A percentile compares a stretch with the other conserved stretches of the same genome.
Evolutionary conservation across 2,888 invertebrate species (phyloP).

Genomic region (Diaprepes abbreviatus): DNA sequence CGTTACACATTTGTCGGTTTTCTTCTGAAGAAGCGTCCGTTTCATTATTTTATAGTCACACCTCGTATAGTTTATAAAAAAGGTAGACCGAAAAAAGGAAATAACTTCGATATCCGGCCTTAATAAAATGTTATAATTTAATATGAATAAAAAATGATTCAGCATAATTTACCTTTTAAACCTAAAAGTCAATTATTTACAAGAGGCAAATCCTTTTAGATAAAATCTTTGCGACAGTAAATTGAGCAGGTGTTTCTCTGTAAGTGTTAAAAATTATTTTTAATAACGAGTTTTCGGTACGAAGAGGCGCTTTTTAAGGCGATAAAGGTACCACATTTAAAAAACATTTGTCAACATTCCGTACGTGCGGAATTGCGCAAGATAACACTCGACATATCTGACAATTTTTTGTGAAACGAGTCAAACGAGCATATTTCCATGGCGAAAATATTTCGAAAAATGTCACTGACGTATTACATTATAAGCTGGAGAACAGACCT

Average conservation of each 20-base stretch:
- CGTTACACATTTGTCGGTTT: too few relatives aligned
- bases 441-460: slow-evolving; percentile 62
- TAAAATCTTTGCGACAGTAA: slow-evolving; percentile 41
- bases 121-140: slow-evolving; percentile 26
- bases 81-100: background rate
- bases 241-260: slow-evolving; percentile 35
- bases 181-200: slow-evolving; percentile 30
- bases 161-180: slow-evolving; percentile 24
- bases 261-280: slow-evolving; percentile 36
- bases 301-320: slow-evolving; percentile 38
- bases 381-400: slow-evolving; percentile 60
- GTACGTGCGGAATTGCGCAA: slow-evolving; percentile 51
- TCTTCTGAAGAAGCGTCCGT: too few relatives aligned
- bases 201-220: slow-evolving; percentile 22
- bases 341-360: slow-evolving; percentile 61
- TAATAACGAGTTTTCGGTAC: slow-evolving; percentile 26
- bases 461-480: slow-evolving; percentile 67
- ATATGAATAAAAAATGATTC: slow-evolving; percentile 29
- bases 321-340: slow-evolving; percentile 58
- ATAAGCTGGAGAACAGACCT: slow-evolving; percentile 60
- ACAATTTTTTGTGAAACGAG: slow-evolving; percentile 60
- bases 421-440: slow-evolving; percentile 58
- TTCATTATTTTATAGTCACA: too few relatives aligned
- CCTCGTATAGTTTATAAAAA: too few relatives aligned
- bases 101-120: slow-evolving; percentile 13